Evolutionary conservation across 1,140 invertebrate species (phyloP).

Genomic region (Drosophila lacteicornis): DNA sequence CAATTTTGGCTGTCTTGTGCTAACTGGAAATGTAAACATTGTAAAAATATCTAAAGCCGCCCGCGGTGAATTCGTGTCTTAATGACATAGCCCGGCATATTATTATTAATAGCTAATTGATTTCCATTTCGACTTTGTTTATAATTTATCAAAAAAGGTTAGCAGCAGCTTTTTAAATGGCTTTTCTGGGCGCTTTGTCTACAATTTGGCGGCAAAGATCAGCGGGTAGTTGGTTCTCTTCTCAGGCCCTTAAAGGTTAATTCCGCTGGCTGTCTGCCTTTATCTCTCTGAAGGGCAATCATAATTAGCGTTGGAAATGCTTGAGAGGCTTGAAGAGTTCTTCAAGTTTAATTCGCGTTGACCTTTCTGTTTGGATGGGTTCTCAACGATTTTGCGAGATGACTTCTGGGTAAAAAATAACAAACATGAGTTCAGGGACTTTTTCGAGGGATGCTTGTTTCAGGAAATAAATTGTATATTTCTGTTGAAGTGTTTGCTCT

Average conservation of each 20-base stretch:
- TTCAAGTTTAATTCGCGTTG: conserved; percentile 39
- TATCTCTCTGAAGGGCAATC: conserved; percentile 65
- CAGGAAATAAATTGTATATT: conserved; percentile 11
- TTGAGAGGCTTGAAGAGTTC: conserved; percentile 28
- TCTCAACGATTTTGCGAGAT: conserved; percentile 19
- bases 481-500: neutral
- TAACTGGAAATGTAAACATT: conserved; percentile 50
- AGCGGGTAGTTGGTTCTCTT: conserved; percentile 33
- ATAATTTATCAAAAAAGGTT: conserved; percentile 71
- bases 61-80: conserved; percentile 47
- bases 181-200: conserved; percentile 29
- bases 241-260: conserved; percentile 78
- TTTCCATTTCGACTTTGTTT: conserved; percentile 49
- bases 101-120: conserved; percentile 81
- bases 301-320: conserved; percentile 66
- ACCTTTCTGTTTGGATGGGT: conserved; percentile 38
- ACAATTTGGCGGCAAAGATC: conserved; percentile 13
- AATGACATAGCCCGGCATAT: conserved; percentile 45
- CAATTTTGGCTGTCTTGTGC: conserved; percentile 5
- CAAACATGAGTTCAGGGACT: conserved; percentile 1
- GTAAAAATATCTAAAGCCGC: conserved; percentile 28
- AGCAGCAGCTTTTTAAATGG: conserved; percentile 46
- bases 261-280: conserved; percentile 28
- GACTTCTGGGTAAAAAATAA: conserved; percentile 2
- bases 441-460: neutral